Conservation (phyloP, 2,888 invertebrate species). For the Drosophila tripunctata region DNA sequence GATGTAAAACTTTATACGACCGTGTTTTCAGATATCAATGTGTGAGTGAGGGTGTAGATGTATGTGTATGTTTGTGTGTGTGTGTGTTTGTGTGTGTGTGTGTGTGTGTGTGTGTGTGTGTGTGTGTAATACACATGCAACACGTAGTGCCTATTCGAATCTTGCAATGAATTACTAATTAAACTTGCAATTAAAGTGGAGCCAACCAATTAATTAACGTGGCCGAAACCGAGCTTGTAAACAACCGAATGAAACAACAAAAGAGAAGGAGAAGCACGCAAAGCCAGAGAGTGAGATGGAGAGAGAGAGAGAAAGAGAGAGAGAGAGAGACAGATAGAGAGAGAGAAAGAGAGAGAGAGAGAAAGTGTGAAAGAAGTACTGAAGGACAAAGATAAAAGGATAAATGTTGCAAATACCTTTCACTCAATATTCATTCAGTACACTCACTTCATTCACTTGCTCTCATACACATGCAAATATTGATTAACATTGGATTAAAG, state of each 20-base stretch:
- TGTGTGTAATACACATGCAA: slow-evolving; percentile 19
- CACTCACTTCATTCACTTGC: slow-evolving; percentile 10
- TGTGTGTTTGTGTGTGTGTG: background rate
- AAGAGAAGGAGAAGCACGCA: background rate
- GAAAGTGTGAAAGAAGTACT: background rate
- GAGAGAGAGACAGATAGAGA: background rate
- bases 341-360: background rate
- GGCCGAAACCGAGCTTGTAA: slow-evolving; percentile 18
- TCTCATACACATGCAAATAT: slow-evolving; percentile 18
- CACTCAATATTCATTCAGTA: slow-evolving; percentile 14
- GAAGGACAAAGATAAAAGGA: background rate
- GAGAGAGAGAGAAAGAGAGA: background rate
- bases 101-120: background rate
- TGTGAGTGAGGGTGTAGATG: too few species aligned
- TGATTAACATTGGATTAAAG: slow-evolving; percentile 38
- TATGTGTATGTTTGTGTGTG: background rate
- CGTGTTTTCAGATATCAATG: too few species aligned
- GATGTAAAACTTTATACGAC: background rate
- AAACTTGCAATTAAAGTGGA: slow-evolving; percentile 33
- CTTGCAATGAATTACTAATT: slow-evolving; percentile 44
- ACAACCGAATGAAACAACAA: slow-evolving; percentile 17
- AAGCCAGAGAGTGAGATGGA: background rate
- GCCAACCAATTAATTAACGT: slow-evolving; percentile 38
- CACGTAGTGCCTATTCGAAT: slow-evolving; percentile 27
- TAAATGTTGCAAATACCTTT: slow-evolving; percentile 1